Percentiles rank a stretch among this genome's conserved stretches.
These are phyloP conservation scores for Limnephilus lunatus DNA, from an alignment of 2,888 invertebrate species.

Conservation along the genomic window DNA sequence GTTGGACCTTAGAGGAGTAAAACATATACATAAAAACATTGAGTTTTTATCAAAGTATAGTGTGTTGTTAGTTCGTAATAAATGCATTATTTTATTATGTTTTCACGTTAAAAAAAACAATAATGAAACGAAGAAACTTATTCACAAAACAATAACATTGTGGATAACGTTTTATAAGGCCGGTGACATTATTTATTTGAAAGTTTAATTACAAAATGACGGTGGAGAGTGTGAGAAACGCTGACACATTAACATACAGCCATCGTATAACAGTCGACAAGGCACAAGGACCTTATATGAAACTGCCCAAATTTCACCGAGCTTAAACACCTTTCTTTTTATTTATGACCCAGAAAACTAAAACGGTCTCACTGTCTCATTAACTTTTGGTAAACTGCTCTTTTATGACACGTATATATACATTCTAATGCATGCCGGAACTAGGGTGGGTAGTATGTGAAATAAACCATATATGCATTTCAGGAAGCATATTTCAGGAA, in stretches of 20 bases:
- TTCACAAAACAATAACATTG: background rate
- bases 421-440: background rate
- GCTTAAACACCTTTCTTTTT: constrained; percentile 27
- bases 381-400: background rate
- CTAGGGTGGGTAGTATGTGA: background rate
- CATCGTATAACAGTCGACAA: background rate
- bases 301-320: constrained; percentile 33
- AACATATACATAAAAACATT: too few species aligned
- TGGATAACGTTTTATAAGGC: background rate
- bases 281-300: constrained; percentile 36
- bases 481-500: background rate
- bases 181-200: background rate
- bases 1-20: background rate
- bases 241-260: background rate
- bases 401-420: background rate
- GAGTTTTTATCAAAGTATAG: background rate
- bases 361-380: background rate
- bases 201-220: background rate
- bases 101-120: background rate
- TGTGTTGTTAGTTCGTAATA: background rate
- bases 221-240: background rate
- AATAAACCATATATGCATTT: background rate
- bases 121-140: background rate
- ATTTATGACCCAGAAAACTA: constrained; percentile 25
- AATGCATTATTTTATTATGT: background rate